Base-by-base conservation (phyloP, 35 echinoderm and acorn worm species). In the Chiridota heheva region DNA sequence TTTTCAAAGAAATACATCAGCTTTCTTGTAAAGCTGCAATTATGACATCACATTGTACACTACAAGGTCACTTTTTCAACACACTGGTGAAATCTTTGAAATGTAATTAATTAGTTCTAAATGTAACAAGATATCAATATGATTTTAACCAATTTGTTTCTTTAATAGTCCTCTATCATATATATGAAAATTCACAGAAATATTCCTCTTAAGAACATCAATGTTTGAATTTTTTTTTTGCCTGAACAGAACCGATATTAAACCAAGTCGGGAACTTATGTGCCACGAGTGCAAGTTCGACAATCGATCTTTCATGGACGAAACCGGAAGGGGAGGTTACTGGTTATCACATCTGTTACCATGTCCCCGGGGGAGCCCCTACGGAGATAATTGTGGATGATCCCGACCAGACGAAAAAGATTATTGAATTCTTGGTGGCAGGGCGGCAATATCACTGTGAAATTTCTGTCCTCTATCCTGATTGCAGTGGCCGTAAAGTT, bases 371-470 rank as follows among this genome's bases (percentile, higher is more conserved):
- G 2, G 75, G 75, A 42, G 49, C 75, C 6, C 34, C 46, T 2
- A 78, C 75, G 1, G 58, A 78, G 31, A 61, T 78, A 33, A 78
- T 60, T 15, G 62, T 78, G 12, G 42, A 78, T 42, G 75, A 78
- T 27, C 75, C 75, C 58, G 75, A 78, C 3, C 42, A 32, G 42
- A 61, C 35, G 42, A 58, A 78, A 37, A 35, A 49, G 25, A 78
- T n/a, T 7, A 78, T 78, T 24, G 33, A 62, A 24, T 62, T 60
- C 42, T 57, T 78, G 16, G 75, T 78, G 15, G 75, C 75, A 25
- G 75, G 75, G 4, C 75, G 75, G 31, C 36, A 78, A 17, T 78
- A 78, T 42, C 55, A 37, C 42, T 78, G 75, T 78, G 51, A 78
- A n/a, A 78, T 78, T n/a, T 60, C 13, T 20, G 29, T 57, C 35